Evolutionary conservation across 1,140 invertebrate species (phyloP).

Genomic region (Paraescarpia echinospica): DNA sequence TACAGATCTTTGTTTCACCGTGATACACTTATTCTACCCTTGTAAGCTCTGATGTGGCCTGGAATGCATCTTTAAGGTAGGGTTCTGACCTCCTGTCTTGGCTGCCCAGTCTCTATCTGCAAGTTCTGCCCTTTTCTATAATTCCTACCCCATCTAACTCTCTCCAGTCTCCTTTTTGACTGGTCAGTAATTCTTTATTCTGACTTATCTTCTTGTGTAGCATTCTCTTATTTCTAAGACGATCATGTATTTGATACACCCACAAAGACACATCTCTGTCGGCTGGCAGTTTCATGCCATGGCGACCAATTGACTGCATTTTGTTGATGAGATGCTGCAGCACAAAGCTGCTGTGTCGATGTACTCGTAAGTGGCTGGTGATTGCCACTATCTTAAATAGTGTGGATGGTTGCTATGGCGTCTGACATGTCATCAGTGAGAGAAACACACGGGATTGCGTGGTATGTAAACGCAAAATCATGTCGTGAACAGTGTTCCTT

Average conservation of each 20-base stretch:
- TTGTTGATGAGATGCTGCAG: not conserved
- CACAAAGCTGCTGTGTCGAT: not conserved
- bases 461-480: not conserved
- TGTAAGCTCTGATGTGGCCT: too few relatives aligned
- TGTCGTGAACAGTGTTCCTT: not conserved
- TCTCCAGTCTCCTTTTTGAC: not conserved
- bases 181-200: not conserved
- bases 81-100: too few relatives aligned
- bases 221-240: too few relatives aligned
- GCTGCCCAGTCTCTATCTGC: too few relatives aligned
- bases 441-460: too few relatives aligned
- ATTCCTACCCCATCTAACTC: not conserved
- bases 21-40: too few relatives aligned
- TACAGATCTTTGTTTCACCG: too few relatives aligned
- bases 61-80: too few relatives aligned
- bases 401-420: not conserved
- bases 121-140: too few relatives aligned
- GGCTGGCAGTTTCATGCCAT: not conserved
- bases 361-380: not conserved
- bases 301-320: not conserved
- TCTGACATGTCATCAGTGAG: not conserved
- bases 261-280: not conserved
- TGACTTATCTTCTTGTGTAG: too few relatives aligned
- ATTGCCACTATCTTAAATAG: not conserved
- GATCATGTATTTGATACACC: not conserved